phyloP scores from a whole-genome alignment of 1,140 invertebrate genomes.

The Cotesia glomerata region DNA sequence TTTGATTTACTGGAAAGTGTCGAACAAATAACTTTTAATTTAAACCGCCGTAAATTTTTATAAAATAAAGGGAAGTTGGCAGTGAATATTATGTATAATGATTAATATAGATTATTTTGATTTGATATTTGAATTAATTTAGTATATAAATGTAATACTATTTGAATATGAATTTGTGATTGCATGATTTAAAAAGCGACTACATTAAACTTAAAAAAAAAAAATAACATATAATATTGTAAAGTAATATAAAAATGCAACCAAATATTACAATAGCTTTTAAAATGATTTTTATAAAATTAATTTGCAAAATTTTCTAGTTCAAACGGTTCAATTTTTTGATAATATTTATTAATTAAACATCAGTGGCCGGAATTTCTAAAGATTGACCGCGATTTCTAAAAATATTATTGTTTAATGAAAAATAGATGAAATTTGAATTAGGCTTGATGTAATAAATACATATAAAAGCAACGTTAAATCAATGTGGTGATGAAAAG shows the following conservation, averaged over 20 bases:
- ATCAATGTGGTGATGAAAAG: slow-evolving; percentile 3
- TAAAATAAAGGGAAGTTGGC: background rate
- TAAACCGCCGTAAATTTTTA: slow-evolving; percentile 36
- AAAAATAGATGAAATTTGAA: background rate
- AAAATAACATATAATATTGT: no score
- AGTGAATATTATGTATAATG: background rate
- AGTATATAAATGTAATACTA: no score
- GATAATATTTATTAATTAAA: no score
- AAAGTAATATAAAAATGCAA: no score
- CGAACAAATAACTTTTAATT: slow-evolving; percentile 59
- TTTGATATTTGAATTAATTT: background rate
- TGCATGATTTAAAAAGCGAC: no score
- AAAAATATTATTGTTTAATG: background rate
- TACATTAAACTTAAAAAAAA: no score
- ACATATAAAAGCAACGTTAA: background rate
- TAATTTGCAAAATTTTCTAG: no score
- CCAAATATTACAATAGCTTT: no score
- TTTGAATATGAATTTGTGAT: background rate
- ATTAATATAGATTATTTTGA: background rate
- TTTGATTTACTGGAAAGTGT: slow-evolving; percentile 63
- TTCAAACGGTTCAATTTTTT: no score
- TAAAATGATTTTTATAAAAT: no score
- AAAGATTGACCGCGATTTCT: no score
- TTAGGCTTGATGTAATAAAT: background rate
- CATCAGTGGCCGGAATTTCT: no score